Evolutionary conservation across 2,888 invertebrate genomes (phyloP), one percentile per base, ranked within the genome.

Genomic region (Dastarcus helophoroides): DNA sequence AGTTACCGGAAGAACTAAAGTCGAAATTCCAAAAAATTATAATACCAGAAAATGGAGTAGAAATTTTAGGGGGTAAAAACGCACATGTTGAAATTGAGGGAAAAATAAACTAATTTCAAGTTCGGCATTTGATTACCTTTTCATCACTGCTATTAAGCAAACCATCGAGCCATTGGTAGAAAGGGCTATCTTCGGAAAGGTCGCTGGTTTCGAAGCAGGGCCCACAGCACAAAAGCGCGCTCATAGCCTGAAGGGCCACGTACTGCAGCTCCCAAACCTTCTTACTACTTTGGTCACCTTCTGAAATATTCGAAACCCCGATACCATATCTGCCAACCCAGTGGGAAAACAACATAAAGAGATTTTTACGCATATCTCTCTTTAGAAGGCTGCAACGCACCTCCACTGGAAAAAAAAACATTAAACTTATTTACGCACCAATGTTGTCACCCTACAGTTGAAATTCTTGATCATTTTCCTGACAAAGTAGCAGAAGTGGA

Each of bases 401-500:
- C 53, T 93, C 93, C 68, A 91, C 91, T 91, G 58, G 14, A 66
- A 65, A 40, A 40, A 29, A 4, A 37, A 19, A 11, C 21, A 9
- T 8, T 9, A 6, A 10, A 8, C 6, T 6, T 26, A 12, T 7
- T 26, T 26, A 2, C 6, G 5, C 2, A 11, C 7, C 19, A 19
- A 28, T 6, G 21, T 19, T 10, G 13, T 12, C 3, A 21, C 68
- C 82, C 76, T 64, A 91, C 91, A 56, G 32, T 89, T 81, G 55
- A 94, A 93, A 59, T 88, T 89, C 55, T 85, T 86, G 47, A 97
- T 82, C 64, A 97, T 83, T 55, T 93, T 86, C 13, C 85, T 75
- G 46, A 95, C 79, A 57, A 95, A 93, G 57, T 88, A 84, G 39
- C 93, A 91, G 61, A 95, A 95, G 50, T 93, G 90, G 14, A 89